Percentiles rank a stretch among this genome's conserved stretches.
Evolutionary conservation across 2,797 vertebrate species (phyloP).

Genomic region (Bovichtus variegatus): DNA sequence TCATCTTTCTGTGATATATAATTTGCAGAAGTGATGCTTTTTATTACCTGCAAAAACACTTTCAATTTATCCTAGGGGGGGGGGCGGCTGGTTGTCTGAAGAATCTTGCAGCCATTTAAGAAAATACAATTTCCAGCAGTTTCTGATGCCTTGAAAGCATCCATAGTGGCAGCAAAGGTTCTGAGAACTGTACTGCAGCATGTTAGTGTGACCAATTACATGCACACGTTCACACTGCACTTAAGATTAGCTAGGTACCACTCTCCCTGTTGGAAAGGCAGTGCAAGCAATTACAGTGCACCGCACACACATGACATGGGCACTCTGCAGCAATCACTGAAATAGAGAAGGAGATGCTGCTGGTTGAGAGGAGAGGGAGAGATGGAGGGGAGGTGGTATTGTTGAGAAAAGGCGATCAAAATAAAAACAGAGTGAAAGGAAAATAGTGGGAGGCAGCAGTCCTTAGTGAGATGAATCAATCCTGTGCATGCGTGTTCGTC

Average conservation of each 20-base stretch:
- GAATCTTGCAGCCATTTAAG: background rate
- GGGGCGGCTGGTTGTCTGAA: too few species aligned
- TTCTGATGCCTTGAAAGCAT: background rate
- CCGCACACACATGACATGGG: slow-evolving; percentile 28
- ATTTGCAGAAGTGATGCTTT: slow-evolving; percentile 17
- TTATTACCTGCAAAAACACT: slow-evolving; percentile 11
- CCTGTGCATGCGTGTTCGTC: slow-evolving; percentile 24
- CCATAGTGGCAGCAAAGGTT: background rate
- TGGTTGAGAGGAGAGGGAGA: background rate
- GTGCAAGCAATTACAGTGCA: slow-evolving; percentile 29
- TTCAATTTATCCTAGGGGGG: slow-evolving; percentile 33
- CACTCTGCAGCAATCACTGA: slow-evolving; percentile 56
- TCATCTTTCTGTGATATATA: slow-evolving; percentile 10
- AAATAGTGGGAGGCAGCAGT: slow-evolving; percentile 46
- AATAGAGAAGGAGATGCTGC: slow-evolving; percentile 39
- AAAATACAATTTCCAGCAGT: background rate
- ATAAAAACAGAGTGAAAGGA: slow-evolving; percentile 36
- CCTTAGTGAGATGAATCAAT: slow-evolving; percentile 64
- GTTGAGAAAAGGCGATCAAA: slow-evolving; percentile 38
- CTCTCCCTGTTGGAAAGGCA: slow-evolving; percentile 38
- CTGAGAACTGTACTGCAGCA: slow-evolving; percentile 8
- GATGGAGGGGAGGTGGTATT: background rate
- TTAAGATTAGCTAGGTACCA: slow-evolving; percentile 38
- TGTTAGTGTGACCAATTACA: slow-evolving; percentile 48
- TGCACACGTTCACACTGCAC: slow-evolving; percentile 35